These are phyloP conservation scores for Eueides isabella DNA, from an alignment of 1,140 invertebrate genomes.

Conservation along the genomic window DNA sequence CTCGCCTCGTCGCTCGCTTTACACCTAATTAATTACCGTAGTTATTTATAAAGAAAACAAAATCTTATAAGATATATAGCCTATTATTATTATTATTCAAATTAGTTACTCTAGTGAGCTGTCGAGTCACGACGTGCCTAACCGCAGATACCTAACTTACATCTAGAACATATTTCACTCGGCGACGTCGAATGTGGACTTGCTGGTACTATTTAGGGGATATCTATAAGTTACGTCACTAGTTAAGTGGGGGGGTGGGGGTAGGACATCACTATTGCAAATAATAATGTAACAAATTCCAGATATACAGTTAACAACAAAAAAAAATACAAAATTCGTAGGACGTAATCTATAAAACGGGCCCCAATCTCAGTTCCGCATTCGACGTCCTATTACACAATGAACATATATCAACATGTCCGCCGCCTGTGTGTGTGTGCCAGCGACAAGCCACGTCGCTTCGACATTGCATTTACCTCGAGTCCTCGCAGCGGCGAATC, in stretches of 20 bases:
- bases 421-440: slow-evolving; percentile 41
- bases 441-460: slow-evolving; percentile 55
- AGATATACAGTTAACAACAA: too few species aligned
- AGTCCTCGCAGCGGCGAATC: slow-evolving; percentile 63
- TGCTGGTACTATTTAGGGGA: too few species aligned
- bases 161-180: slow-evolving; percentile 54
- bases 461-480: slow-evolving; percentile 76
- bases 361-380: background rate
- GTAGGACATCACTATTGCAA: too few species aligned
- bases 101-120: slow-evolving; percentile 59
- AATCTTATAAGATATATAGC: slow-evolving; percentile 6
- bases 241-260: too few species aligned
- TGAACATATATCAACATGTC: background rate
- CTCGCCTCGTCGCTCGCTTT: slow-evolving; percentile 51
- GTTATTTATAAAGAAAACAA: slow-evolving; percentile 13
- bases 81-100: slow-evolving; percentile 32
- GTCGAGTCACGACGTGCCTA: slow-evolving; percentile 48
- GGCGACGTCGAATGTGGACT: slow-evolving; percentile 44
- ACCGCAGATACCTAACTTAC: slow-evolving; percentile 52
- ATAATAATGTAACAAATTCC: too few species aligned
- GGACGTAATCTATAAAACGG: too few species aligned
- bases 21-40: slow-evolving; percentile 10
- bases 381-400: background rate
- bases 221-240: slow-evolving; percentile 20
- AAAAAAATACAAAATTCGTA: too few species aligned